Conservation (phyloP, 2,113 vertebrate species). For the Serilophus lunatus region DNA sequence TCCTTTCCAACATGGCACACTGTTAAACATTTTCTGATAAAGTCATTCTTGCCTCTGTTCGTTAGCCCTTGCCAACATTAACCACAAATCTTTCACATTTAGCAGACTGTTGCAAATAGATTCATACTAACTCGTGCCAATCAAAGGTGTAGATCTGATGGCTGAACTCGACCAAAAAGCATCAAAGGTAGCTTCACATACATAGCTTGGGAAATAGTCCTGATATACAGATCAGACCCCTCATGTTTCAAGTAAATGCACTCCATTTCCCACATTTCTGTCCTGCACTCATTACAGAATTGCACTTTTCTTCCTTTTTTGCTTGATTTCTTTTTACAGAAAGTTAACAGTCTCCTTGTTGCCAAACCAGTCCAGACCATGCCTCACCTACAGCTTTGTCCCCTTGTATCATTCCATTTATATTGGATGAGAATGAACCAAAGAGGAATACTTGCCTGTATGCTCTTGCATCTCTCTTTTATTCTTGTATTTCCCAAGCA, state of each 20-base stretch:
- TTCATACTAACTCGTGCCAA: not conserved
- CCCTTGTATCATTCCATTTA: not conserved
- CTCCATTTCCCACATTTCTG: not conserved
- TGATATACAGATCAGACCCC: not conserved
- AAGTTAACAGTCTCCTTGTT: not conserved
- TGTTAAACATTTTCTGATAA: not conserved
- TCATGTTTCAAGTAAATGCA: not conserved
- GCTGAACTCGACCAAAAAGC: not conserved
- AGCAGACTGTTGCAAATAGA: accelerated
- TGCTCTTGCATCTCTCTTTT: not conserved
- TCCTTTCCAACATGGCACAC: not conserved
- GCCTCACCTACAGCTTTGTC: not conserved
- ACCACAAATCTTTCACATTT: not conserved
- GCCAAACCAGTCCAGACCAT: not conserved
- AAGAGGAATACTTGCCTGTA: not conserved
- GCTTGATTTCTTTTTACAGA: not conserved
- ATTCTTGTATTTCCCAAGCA: not conserved
- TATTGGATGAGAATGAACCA: not conserved
- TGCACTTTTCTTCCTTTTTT: not conserved
- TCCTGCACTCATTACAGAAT: not conserved
- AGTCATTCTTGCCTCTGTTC: not conserved
- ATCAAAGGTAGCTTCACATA: not conserved
- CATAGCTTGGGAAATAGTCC: not conserved
- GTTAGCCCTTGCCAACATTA: not conserved
- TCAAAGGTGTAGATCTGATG: not conserved